A percentile compares a stretch with the other conserved stretches of the same genome.
These are phyloP conservation scores for Eumacrocentrus americanus DNA, from an alignment of 2,888 invertebrate species.

Conservation along the genomic window DNA sequence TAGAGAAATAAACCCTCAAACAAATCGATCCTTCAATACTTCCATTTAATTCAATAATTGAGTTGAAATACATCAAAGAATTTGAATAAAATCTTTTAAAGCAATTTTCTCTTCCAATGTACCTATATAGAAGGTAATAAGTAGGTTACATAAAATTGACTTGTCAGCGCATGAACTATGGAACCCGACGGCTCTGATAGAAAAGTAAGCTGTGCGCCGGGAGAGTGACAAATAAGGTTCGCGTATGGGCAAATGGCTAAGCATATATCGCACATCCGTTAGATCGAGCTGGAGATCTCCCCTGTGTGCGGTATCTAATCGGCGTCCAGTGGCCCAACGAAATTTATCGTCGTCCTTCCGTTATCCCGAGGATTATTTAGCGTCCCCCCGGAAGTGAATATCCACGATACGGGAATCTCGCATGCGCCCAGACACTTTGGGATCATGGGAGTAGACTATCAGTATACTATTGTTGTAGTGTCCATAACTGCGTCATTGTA, in stretches of 20 bases:
- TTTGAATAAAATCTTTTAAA: not conserved
- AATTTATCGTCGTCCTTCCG: slow-evolving; percentile 42
- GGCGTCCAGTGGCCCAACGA: slow-evolving; percentile 35
- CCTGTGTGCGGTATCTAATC: slow-evolving; percentile 37
- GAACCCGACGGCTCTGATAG: too few species aligned
- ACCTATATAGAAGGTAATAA: too few species aligned
- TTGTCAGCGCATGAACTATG: not conserved
- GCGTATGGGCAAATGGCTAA: not conserved
- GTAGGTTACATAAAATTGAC: not conserved
- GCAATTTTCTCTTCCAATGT: not conserved
- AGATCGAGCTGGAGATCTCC: slow-evolving; percentile 18
- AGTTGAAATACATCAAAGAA: not conserved
- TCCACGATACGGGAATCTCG: not conserved
- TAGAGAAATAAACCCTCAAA: not conserved
- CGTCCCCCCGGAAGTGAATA: slow-evolving; percentile 29
- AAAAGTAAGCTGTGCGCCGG: not conserved
- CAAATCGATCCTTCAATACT: not conserved
- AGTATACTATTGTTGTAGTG: not conserved
- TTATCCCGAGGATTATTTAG: slow-evolving; percentile 41
- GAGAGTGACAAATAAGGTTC: slow-evolving; percentile 19
- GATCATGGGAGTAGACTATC: not conserved
- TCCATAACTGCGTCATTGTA: not conserved
- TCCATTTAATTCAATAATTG: not conserved
- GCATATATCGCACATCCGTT: not conserved
- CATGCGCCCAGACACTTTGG: slow-evolving; percentile 1